phyloP scores from a whole-genome alignment of 2,797 vertebrate genomes.

The Cyprinella venusta region DNA sequence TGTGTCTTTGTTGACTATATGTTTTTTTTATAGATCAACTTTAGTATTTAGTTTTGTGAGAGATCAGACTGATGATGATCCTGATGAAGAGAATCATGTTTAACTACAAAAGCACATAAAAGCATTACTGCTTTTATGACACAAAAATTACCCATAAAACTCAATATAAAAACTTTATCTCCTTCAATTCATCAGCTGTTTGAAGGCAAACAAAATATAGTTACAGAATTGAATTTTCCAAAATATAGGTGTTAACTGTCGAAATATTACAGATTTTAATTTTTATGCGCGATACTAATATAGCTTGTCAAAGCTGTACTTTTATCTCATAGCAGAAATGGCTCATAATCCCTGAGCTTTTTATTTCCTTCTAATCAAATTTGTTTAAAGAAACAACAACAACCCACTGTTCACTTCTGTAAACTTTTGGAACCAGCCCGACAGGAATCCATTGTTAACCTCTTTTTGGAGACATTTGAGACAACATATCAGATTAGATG shows the following conservation, averaged over 20 bases:
- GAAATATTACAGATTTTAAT: neutral
- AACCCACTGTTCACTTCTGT: slow-evolving; percentile 64
- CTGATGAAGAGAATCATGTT: no score
- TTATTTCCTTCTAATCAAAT: slow-evolving; percentile 4
- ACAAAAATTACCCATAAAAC: no score
- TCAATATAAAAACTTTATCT: neutral
- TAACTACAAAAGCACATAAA: no score
- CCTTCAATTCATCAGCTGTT: neutral
- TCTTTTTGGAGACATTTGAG: slow-evolving; percentile 70
- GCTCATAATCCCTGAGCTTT: neutral
- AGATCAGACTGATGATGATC: no score
- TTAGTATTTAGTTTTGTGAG: no score
- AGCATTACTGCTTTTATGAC: no score
- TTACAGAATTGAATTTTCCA: no score
- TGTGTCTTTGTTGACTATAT: no score
- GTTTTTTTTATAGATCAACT: no score
- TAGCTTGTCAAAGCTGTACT: neutral
- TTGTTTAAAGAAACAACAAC: neutral
- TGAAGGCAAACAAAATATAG: neutral
- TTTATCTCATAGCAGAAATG: neutral
- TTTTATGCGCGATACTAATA: neutral
- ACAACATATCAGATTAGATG: neutral
- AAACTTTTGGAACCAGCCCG: slow-evolving; percentile 69
- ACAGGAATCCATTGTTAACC: slow-evolving; percentile 57
- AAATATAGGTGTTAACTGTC: neutral